Percentiles rank a stretch among this genome's conserved stretches.
phyloP scores from a whole-genome alignment of 2,888 invertebrate genomes.

The Diaprepes abbreviatus region DNA sequence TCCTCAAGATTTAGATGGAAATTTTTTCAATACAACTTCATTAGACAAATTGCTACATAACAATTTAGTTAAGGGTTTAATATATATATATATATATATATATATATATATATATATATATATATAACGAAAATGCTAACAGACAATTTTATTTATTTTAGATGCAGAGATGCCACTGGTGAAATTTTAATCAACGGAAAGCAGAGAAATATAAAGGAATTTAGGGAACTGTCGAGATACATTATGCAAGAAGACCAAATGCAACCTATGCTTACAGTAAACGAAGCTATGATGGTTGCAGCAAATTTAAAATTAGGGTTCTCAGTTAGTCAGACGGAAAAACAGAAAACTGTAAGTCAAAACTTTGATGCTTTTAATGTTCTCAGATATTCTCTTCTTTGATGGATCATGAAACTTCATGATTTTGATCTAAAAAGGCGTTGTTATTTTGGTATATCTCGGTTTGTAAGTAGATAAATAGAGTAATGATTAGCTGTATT shows the following conservation, averaged over 20 bases:
- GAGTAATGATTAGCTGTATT: too few species aligned
- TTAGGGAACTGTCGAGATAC: conserved; percentile 91
- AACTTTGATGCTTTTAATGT: too few species aligned
- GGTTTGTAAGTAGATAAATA: too few species aligned
- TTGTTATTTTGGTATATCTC: too few species aligned
- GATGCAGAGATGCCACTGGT: conserved; percentile 79
- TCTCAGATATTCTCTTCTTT: too few species aligned
- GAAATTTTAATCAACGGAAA: conserved; percentile 84
- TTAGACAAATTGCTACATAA: too few species aligned
- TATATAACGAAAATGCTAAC: too few species aligned
- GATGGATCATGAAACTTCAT: too few species aligned
- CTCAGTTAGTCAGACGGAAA: conserved; percentile 73
- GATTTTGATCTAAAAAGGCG: too few species aligned
- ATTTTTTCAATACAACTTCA: too few species aligned
- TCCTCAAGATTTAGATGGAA: too few species aligned
- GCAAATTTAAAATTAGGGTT: conserved; percentile 90
- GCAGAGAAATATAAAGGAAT: conserved; percentile 80
- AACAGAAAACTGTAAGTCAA: conserved; percentile 78
- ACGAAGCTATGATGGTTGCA: conserved; percentile 90
- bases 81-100: conserved; percentile 25
- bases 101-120: not conserved
- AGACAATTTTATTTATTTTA: conserved; percentile 64
- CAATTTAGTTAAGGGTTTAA: too few species aligned
- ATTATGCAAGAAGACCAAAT: conserved; percentile 95
- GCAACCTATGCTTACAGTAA: conserved; percentile 88